Evolutionary conservation across 2,113 vertebrate genomes (phyloP).

Genomic region (Chlamydotis undulata): DNA sequence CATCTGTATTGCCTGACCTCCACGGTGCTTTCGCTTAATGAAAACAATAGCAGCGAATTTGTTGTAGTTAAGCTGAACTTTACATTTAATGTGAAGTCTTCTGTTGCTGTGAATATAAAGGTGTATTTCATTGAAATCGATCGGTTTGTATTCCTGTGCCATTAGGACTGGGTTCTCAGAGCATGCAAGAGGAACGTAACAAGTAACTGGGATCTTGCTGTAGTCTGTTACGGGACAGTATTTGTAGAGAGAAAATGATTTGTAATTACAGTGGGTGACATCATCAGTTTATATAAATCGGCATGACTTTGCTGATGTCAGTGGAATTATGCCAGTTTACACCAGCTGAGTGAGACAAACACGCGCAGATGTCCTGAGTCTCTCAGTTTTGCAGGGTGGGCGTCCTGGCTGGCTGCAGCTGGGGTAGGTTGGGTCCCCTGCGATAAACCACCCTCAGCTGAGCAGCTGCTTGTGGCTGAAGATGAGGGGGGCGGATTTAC

Average conservation of each 20-base stretch:
- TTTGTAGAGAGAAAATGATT: background rate
- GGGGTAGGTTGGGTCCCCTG: background rate
- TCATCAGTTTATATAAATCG: slow-evolving; percentile 31
- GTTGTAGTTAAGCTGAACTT: background rate
- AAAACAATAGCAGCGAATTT: slow-evolving; percentile 2
- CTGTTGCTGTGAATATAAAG: background rate
- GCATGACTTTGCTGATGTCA: slow-evolving; percentile 13
- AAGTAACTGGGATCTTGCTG: background rate
- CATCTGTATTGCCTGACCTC: slow-evolving; percentile 5
- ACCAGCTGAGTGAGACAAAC: background rate
- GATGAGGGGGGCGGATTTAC: background rate
- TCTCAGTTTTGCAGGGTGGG: background rate
- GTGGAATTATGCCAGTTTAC: slow-evolving; percentile 16
- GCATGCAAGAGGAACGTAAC: background rate
- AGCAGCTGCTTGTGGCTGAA: background rate
- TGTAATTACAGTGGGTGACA: slow-evolving; percentile 29
- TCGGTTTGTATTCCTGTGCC: background rate
- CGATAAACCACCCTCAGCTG: background rate
- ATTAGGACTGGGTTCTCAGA: background rate
- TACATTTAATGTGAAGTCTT: background rate
- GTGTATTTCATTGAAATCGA: background rate
- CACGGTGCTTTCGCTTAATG: background rate
- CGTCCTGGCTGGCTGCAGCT: background rate
- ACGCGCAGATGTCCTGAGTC: background rate
- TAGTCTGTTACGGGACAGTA: background rate